phyloP scores from a whole-genome alignment of 2,888 invertebrate genomes.

The Yponomeuta evonymella region DNA sequence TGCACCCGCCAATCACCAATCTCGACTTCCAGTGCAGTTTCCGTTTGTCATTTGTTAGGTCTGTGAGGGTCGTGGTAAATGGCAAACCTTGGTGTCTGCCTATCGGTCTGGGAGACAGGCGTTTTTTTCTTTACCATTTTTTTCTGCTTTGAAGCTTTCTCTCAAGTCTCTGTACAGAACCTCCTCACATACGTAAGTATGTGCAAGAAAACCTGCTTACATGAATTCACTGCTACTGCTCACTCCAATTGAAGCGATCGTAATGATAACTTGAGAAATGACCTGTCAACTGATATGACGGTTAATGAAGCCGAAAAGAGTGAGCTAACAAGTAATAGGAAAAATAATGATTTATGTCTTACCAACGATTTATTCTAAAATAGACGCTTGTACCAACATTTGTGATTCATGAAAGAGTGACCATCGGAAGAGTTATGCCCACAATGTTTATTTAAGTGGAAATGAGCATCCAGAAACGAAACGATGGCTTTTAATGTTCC shows the following conservation, averaged over 20 bases:
- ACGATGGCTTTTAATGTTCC: conserved; percentile 38
- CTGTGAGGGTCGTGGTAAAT: too few species aligned
- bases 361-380: conserved; percentile 14
- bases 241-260: background rate
- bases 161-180: too few species aligned
- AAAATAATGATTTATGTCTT: conserved; percentile 37
- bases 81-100: too few species aligned
- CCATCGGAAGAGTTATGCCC: background rate
- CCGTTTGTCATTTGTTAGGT: conserved; percentile 20
- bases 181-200: too few species aligned
- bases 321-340: conserved; percentile 56
- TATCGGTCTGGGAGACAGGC: too few species aligned
- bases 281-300: conserved; percentile 53
- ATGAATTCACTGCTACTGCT: background rate
- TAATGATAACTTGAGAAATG: conserved; percentile 46
- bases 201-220: too few species aligned
- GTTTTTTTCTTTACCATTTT: too few species aligned
- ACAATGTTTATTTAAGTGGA: conserved; percentile 5
- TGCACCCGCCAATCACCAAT: too few species aligned
- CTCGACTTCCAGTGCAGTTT: too few species aligned
- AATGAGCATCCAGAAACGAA: conserved; percentile 27
- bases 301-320: conserved; percentile 60
- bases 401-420: background rate
- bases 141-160: too few species aligned
- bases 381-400: conserved; percentile 17